Conservation (phyloP, 2,797 vertebrate genomes). For the Rhinichthys osculus region DNA sequence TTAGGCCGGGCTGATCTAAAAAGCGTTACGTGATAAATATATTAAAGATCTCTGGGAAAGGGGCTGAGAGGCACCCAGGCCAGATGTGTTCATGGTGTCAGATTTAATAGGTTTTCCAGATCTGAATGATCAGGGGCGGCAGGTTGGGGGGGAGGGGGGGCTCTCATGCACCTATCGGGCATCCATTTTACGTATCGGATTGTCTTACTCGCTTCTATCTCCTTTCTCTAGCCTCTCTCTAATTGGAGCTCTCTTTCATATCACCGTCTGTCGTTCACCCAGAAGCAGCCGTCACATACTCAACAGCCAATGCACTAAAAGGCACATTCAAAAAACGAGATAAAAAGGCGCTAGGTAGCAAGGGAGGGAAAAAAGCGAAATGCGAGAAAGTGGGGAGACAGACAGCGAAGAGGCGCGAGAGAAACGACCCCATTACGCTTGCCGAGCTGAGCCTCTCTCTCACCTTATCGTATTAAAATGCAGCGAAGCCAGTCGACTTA, state of each 20-base stretch:
- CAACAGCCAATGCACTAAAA: constrained; percentile 13
- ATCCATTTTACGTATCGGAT: constrained; percentile 17
- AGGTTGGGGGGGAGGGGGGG: neutral
- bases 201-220: constrained; percentile 14
- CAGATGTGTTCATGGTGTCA: constrained; percentile 49
- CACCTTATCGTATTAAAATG: constrained; percentile 59
- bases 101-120: constrained; percentile 30
- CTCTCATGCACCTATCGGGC: neutral
- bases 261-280: constrained; percentile 21
- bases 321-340: constrained; percentile 20
- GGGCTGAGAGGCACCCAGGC: constrained; percentile 22
- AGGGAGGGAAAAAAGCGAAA: neutral
- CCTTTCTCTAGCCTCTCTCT: constrained; percentile 2
- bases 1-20: neutral
- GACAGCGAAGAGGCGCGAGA: constrained; percentile 2
- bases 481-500: constrained; percentile 54
- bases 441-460: constrained; percentile 42
- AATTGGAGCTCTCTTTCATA: constrained; percentile 40
- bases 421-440: constrained; percentile 51
- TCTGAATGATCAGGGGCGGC: constrained; percentile 8
- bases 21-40: constrained; percentile 38
- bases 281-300: constrained; percentile 9
- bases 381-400: constrained; percentile 13
- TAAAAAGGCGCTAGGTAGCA: constrained; percentile 35
- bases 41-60: constrained; percentile 23